phyloP scores from a whole-genome alignment of 1,140 invertebrate genomes.

The Pseudomyrmex flavicornis region DNA sequence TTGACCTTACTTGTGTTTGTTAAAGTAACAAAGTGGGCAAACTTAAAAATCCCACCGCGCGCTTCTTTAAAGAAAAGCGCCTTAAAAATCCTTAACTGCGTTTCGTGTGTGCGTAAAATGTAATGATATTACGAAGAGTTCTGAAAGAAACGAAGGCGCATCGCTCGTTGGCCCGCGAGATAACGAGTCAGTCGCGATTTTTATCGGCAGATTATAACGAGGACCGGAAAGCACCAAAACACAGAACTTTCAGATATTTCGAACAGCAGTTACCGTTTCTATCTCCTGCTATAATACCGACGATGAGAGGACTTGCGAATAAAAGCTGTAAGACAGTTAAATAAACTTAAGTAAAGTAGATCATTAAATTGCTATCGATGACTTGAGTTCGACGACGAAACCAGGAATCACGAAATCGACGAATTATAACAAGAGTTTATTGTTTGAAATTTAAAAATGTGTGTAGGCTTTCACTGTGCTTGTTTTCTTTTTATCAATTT shows the following conservation, averaged over 20 bases:
- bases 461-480: background rate
- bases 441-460: too few species aligned
- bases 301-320: constrained; percentile 49
- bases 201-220: constrained; percentile 43
- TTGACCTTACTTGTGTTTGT: constrained; percentile 31
- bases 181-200: constrained; percentile 35
- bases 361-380: constrained; percentile 37
- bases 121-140: constrained; percentile 61
- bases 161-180: background rate
- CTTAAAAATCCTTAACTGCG: constrained; percentile 53
- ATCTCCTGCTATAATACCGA: background rate
- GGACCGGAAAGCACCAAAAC: background rate
- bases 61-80: constrained; percentile 44
- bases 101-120: constrained; percentile 32
- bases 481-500: background rate
- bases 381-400: constrained; percentile 4
- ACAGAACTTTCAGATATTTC: constrained; percentile 45
- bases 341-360: constrained; percentile 49
- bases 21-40: constrained; percentile 23
- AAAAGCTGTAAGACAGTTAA: constrained; percentile 54
- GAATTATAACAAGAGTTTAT: too few species aligned
- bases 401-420: background rate
- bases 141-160: background rate
- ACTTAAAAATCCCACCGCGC: constrained; percentile 50
- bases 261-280: background rate